Evolutionary conservation across 2,888 invertebrate genomes (phyloP), one percentile per base, ranked within the genome.

Genomic region (Agriotes lineatus): DNA sequence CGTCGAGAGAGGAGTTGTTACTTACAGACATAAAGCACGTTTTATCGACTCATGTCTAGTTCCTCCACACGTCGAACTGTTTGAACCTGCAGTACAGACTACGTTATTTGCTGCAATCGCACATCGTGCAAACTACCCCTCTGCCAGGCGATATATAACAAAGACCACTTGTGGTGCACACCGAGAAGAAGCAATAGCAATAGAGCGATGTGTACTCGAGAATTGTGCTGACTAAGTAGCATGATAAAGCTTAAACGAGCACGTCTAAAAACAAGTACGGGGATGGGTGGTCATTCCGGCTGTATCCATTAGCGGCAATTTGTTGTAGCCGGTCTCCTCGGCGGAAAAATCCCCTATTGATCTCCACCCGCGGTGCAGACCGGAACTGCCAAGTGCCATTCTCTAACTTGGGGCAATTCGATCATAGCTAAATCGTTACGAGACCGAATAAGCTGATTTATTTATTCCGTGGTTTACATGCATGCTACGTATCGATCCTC

Each of bases 211-310:
- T 58, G 65, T 65, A 65, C 65, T 65, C 25, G 65, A 65, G 59
- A 67, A 67, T 67, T 62, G 67, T 67, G 70, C 70, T 70, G 70
- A 70, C 70, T 70, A 67, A 70, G 70, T 70, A 70, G 64, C 67
- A 68, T 66, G 66, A 69, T 65, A 65, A 58, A 64, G 56, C 57
- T 71, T 71, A 71, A 71, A 71, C 69, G 69, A 69, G 69, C 71
- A 71, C 71, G 71, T 71, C 68, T 67, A 69, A 69, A 66, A 66
- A 69, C 60, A 48, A 67, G 59, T 65, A 65, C 65, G 50, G 56
- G 63, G 52, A 50, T 48, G 70, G 67, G 60, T 64, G 70, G 70
- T 70, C 70, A 67, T 60, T 67, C 58, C 48, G 39, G 42, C 33
- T 33, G 39, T 59, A 58, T 58, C 65, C 64, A 64, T 70, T 70